Evolutionary conservation across 2,113 vertebrate genomes (phyloP).

Genomic region (Ctenomys sociabilis): DNA sequence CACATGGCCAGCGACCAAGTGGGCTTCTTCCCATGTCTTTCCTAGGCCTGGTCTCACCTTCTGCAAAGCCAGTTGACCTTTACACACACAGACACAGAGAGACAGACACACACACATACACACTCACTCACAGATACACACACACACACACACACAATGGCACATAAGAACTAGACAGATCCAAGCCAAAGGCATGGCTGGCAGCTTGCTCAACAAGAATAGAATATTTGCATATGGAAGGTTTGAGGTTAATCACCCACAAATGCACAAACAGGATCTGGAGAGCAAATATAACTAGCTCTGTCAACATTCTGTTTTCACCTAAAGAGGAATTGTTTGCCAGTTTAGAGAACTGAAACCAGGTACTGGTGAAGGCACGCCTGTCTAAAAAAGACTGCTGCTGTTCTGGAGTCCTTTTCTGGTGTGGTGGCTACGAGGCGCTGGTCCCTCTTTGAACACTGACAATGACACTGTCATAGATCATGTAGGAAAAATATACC

Average conservation of each 20-base stretch:
- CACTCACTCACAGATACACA: not conserved
- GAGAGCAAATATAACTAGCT: not conserved
- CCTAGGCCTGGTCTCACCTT: not conserved
- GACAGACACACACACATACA: not conserved
- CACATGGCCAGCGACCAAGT: not conserved
- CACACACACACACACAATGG: not conserved
- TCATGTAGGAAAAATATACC: not conserved
- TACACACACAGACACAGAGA: not conserved
- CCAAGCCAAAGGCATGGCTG: not conserved
- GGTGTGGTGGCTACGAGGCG: not conserved
- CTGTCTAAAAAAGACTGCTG: not conserved
- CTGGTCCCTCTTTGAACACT: slow-evolving; percentile 1
- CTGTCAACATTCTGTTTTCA: not conserved
- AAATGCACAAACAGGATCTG: not conserved
- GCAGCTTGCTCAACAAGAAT: not conserved
- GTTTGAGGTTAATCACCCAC: not conserved
- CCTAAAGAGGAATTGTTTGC: not conserved
- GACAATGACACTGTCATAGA: not conserved
- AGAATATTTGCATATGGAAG: not conserved
- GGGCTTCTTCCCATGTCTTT: not conserved
- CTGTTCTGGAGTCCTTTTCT: not conserved
- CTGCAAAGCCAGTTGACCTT: not conserved
- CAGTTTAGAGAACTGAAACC: not conserved
- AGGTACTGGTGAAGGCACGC: not conserved
- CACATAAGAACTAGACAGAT: not conserved